Percentiles rank a stretch among this genome's conserved stretches.
phyloP scores from a whole-genome alignment of 2,113 vertebrate genomes.

The Empidonax alnorum region DNA sequence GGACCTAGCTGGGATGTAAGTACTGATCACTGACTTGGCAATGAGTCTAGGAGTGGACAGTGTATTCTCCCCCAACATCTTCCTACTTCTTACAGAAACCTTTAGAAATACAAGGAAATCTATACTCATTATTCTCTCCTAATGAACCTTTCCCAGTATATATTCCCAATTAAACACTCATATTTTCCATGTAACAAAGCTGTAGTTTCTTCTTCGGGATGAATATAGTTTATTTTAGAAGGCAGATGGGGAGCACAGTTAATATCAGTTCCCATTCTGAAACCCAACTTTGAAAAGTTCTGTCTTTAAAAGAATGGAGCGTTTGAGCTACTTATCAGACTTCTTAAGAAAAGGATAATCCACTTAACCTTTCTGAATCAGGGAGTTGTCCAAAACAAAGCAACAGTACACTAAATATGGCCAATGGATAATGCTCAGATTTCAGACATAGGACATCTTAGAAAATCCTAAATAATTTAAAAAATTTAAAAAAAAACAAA shows the following conservation, averaged over 20 bases:
- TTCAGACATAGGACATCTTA: neutral
- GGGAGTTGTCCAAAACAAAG: neutral
- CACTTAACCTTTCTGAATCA: neutral
- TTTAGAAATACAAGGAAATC: neutral
- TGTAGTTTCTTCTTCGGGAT: neutral
- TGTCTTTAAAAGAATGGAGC: neutral
- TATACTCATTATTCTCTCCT: neutral
- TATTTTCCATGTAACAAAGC: neutral
- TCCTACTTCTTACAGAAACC: neutral
- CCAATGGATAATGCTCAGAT: neutral
- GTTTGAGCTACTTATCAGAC: neutral
- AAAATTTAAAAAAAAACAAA: neutral
- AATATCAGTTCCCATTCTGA: neutral
- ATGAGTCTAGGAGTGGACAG: neutral
- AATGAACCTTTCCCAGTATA: neutral
- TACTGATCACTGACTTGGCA: neutral
- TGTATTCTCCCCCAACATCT: neutral
- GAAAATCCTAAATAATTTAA: neutral
- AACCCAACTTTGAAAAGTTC: neutral
- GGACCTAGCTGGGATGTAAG: neutral
- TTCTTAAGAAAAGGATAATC: neutral
- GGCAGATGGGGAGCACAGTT: neutral
- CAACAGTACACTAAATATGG: neutral
- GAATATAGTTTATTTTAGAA: neutral
- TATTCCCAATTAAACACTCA: neutral